Evolutionary conservation across 2,797 vertebrate species (phyloP).

Genomic region (Acipenser ruthenus): DNA sequence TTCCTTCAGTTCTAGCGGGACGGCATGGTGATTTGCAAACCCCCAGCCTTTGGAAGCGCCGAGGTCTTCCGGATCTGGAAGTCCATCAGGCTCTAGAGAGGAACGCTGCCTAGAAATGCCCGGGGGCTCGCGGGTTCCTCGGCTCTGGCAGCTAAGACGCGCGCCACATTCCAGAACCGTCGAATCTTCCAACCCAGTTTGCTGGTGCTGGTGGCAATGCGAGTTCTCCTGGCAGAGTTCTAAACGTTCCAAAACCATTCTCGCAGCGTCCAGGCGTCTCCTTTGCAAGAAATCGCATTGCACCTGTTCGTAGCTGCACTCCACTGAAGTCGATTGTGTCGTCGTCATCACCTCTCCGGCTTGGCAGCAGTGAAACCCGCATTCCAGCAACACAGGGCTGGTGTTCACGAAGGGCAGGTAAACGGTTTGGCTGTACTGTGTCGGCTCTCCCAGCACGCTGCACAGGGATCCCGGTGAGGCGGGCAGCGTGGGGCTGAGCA

Average conservation of each 20-base stretch:
- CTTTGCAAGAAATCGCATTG: background rate
- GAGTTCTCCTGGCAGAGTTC: constrained; percentile 26
- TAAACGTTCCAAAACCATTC: constrained; percentile 27
- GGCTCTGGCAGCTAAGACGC: too few species aligned
- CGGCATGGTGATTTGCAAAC: constrained; percentile 10
- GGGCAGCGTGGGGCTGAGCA: constrained; percentile 39
- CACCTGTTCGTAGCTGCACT: constrained; percentile 23
- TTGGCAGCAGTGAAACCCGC: constrained; percentile 47
- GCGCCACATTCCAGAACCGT: too few species aligned
- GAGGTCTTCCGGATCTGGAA: background rate
- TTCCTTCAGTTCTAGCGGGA: constrained; percentile 27
- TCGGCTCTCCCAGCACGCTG: constrained; percentile 39
- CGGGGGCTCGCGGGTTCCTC: too few species aligned
- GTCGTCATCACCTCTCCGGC: constrained; percentile 23
- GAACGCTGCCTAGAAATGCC: too few species aligned
- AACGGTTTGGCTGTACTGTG: constrained; percentile 19
- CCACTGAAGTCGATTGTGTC: constrained; percentile 29
- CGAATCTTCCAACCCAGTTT: constrained; percentile 3
- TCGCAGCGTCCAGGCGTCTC: constrained; percentile 12
- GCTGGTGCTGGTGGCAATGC: constrained; percentile 11
- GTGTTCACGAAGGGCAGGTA: constrained; percentile 45
- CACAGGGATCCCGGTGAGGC: constrained; percentile 33
- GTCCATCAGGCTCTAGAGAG: background rate
- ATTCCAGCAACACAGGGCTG: constrained; percentile 34
- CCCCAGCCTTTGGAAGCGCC: too few species aligned